Conservation (phyloP, 92 coral and sea anemone genomes). For the Siderastrea siderea region DNA sequence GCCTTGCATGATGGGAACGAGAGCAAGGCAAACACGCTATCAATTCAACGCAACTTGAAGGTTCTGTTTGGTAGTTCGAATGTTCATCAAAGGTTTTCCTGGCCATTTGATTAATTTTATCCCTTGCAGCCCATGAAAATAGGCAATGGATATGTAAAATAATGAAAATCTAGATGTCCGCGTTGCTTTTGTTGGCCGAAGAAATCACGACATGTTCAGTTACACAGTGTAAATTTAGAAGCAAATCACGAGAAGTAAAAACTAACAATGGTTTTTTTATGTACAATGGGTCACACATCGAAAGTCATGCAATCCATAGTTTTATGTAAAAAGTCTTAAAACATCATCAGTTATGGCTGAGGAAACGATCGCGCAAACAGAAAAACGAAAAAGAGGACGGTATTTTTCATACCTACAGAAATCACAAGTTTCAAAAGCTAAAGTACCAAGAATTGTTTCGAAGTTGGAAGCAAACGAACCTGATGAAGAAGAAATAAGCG, state of each 20-base stretch:
- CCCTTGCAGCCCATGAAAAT: background rate
- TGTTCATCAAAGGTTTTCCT: background rate
- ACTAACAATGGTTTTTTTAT: too few relatives aligned
- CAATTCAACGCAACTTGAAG: background rate
- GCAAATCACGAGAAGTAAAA: too few relatives aligned
- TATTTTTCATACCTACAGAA: background rate
- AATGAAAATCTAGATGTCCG: background rate
- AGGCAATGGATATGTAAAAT: background rate
- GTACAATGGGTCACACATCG: background rate
- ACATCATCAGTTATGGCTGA: too few relatives aligned
- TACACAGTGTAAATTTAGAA: too few relatives aligned
- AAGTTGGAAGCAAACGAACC: background rate
- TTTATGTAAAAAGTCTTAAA: too few relatives aligned
- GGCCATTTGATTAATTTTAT: background rate
- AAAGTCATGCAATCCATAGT: background rate
- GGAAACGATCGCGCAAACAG: too few relatives aligned
- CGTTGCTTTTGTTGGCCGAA: background rate
- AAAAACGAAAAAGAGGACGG: too few relatives aligned
- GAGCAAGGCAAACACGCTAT: background rate
- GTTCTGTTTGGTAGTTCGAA: background rate
- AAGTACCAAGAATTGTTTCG: background rate
- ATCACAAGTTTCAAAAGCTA: background rate
- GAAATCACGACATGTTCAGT: background rate
- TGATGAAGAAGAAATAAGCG: too few relatives aligned
- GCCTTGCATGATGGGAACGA: background rate